Base-by-base conservation (phyloP, 2,888 invertebrate species). In the Cecidostiba fungosa region DNA sequence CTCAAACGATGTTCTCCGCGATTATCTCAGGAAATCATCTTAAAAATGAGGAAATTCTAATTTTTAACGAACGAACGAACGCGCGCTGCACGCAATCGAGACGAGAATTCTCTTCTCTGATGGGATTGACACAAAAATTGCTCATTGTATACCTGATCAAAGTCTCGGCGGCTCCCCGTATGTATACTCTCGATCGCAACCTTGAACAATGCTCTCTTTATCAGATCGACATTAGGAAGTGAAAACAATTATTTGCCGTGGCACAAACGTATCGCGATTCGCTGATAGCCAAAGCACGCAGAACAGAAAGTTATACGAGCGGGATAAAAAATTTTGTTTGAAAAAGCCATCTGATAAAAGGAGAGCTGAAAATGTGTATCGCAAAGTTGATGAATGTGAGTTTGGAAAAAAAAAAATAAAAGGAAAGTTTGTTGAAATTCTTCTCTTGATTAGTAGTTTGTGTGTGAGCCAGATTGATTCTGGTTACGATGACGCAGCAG, bases 221-320 rank as follows among this genome's bases (percentile, higher is more conserved):
- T 85, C 85, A 77, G 81, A 85, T 85, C 72, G 62, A 36, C 59
- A 72, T 81, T 81, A 62, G 79, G 59, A 81, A 85, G 81, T 76
- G 77, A 85, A 85, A 77, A 85, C 81, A 70, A 81, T 85, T 78
- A 77, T 59, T 84, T 50, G 16, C 26, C 0, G 50, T 0, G 12
- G 1, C 6, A 29, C 50, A 79, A 84, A 69, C n/a, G 8, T 69
- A 69, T 43, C 36, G 23, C 62, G 69, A 77, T 82, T 43, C 10
- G 19, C 16, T 36, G 80, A 59, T 80, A 76, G 43, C 62, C 14
- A 19, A 36, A 59, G 23, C 36, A 72, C 43, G 12, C 26, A 47
- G 32, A 73, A n/a, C 72, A 36, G 73, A 78, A 84, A 82, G 74
- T 66, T 66, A 16, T 66, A 2, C 43, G 43, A 39, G 43, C 36